phyloP scores from a whole-genome alignment of 2,113 vertebrate species.

The Notarius lentiginosus region DNA sequence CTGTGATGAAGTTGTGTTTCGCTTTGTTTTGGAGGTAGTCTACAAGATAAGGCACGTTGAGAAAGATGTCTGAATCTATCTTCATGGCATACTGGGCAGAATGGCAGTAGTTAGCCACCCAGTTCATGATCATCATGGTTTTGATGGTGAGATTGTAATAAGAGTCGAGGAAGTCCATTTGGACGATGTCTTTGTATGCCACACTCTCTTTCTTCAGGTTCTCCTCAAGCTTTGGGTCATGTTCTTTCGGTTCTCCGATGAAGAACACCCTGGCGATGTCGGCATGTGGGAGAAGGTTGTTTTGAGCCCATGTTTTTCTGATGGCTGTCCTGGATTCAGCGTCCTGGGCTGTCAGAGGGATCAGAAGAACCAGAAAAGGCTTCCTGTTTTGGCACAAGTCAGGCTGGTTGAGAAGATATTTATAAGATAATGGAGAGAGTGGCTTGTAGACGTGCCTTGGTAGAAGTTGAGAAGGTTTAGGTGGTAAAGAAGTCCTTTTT shows the following conservation, averaged over 20 bases:
- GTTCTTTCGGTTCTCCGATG: slow-evolving; percentile 56
- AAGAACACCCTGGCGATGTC: slow-evolving; percentile 68
- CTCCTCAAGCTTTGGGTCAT: background rate
- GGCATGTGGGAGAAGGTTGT: slow-evolving; percentile 51
- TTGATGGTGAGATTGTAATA: slow-evolving; percentile 81
- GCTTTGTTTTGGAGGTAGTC: slow-evolving; percentile 40
- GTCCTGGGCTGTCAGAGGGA: slow-evolving; percentile 59
- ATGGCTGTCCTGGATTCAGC: slow-evolving; percentile 54
- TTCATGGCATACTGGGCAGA: slow-evolving; percentile 73
- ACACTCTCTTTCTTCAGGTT: slow-evolving; percentile 66
- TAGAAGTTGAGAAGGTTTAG: background rate
- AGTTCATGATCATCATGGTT: slow-evolving; percentile 83
- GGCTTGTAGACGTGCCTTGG: slow-evolving; percentile 42
- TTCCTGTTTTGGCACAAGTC: slow-evolving; percentile 49
- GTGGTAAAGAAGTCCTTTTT: background rate
- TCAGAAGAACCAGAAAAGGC: slow-evolving; percentile 76
- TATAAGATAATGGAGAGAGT: slow-evolving; percentile 64
- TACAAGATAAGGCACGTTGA: slow-evolving; percentile 68
- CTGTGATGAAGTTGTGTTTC: slow-evolving; percentile 54
- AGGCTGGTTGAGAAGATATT: slow-evolving; percentile 70
- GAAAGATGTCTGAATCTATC: slow-evolving; percentile 77
- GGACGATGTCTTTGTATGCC: slow-evolving; percentile 70
- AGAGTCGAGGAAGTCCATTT: slow-evolving; percentile 79
- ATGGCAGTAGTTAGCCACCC: slow-evolving; percentile 74
- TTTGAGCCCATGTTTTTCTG: slow-evolving; percentile 72